Evolutionary conservation across 2,113 vertebrate genomes (phyloP).

Genomic region (Bos indicus): DNA sequence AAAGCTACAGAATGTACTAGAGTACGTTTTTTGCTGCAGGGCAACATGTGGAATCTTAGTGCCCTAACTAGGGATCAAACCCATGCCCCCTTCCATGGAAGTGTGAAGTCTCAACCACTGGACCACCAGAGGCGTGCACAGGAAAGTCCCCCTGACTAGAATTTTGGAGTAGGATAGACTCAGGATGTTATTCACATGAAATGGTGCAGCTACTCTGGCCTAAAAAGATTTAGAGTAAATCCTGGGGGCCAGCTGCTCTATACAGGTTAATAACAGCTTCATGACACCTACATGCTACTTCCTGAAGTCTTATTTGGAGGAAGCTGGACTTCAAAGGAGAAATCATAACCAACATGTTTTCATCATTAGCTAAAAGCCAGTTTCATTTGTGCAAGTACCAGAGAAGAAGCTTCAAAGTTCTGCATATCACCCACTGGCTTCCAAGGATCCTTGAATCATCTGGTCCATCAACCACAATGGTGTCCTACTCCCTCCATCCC

Average conservation of each 20-base stretch:
- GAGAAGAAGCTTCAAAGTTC: not conserved
- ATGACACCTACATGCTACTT: constrained; percentile 49
- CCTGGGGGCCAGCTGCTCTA: not conserved
- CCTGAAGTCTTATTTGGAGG: constrained; percentile 36
- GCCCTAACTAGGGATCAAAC: not conserved
- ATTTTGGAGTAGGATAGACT: not conserved
- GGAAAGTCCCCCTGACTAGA: not conserved
- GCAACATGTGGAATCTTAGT: not conserved
- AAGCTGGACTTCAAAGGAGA: constrained; percentile 59
- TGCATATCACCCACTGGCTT: not conserved
- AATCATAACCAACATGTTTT: constrained; percentile 48
- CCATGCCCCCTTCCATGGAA: not conserved
- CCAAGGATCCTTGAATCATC: not conserved
- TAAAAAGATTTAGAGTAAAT: constrained; percentile 18
- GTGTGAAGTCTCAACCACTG: not conserved
- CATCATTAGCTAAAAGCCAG: constrained; percentile 20
- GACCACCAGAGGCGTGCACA: not conserved
- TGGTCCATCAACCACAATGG: not conserved
- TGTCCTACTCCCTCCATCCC: too few species aligned
- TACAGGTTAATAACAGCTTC: constrained; percentile 42
- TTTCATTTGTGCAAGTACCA: constrained; percentile 8
- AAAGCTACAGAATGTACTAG: not conserved
- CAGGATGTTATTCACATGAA: not conserved
- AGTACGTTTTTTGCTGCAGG: not conserved
- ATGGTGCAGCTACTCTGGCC: not conserved